Percentiles rank a stretch among this genome's conserved stretches.
Conservation (phyloP, 2,797 vertebrate species). For the Anas bahamensis region DNA sequence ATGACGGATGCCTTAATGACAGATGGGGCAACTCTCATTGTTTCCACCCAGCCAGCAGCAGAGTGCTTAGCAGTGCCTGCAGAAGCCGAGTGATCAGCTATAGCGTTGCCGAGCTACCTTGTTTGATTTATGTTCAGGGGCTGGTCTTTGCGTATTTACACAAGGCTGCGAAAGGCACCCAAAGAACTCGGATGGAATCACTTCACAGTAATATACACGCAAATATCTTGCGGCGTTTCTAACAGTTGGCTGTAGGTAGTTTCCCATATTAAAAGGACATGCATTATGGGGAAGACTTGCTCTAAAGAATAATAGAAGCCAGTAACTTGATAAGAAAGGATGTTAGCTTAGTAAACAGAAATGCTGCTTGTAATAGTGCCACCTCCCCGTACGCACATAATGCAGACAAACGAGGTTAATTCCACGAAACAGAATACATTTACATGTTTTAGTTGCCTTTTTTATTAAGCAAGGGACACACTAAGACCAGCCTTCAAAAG, state of each 20-base stretch:
- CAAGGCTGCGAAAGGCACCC: background rate
- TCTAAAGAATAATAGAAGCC: background rate
- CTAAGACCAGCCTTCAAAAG: background rate
- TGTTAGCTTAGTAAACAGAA: background rate
- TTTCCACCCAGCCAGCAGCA: background rate
- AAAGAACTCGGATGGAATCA: background rate
- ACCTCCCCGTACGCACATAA: background rate
- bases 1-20: background rate
- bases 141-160: background rate
- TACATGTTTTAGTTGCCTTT: background rate
- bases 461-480: background rate
- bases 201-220: background rate
- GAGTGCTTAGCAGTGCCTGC: accelerated
- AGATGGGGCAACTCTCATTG: accelerated
- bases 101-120: background rate
- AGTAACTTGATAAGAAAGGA: background rate
- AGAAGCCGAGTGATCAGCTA: background rate
- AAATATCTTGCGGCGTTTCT: background rate
- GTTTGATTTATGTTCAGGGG: background rate
- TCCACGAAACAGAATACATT: background rate
- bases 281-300: background rate
- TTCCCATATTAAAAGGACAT: background rate
- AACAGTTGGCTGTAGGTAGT: background rate
- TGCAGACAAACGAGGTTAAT: background rate
- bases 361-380: background rate